Percentiles rank a stretch among this genome's conserved stretches.
phyloP scores from a whole-genome alignment of 2,113 vertebrate genomes.

The Pangasianodon gigas region DNA sequence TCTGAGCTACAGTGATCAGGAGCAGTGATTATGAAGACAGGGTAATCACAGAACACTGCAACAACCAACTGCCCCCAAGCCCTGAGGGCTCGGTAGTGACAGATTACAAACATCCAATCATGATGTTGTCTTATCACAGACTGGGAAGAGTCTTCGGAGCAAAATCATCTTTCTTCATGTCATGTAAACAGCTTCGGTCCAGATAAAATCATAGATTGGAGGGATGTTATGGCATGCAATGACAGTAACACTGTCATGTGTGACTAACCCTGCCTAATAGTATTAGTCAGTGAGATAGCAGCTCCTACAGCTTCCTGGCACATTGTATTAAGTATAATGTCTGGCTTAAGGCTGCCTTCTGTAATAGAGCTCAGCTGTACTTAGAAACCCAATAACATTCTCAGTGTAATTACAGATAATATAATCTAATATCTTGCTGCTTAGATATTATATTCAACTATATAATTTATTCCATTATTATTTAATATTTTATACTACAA shows the following conservation, averaged over 20 bases:
- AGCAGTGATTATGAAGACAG: slow-evolving; percentile 38
- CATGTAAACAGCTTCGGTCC: background rate
- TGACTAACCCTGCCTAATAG: slow-evolving; percentile 50
- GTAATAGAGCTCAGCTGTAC: slow-evolving; percentile 29
- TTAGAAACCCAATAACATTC: background rate
- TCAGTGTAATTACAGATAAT: slow-evolving; percentile 9
- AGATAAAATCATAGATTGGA: slow-evolving; percentile 25
- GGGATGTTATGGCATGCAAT: slow-evolving; percentile 39
- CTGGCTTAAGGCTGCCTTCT: slow-evolving; percentile 50
- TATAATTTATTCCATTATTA: background rate
- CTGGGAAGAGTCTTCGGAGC: background rate
- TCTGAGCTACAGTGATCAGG: slow-evolving; percentile 28
- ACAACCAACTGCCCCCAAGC: background rate
- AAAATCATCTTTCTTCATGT: background rate
- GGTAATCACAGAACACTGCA: slow-evolving; percentile 32
- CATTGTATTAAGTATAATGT: slow-evolving; percentile 46
- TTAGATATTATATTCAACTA: background rate
- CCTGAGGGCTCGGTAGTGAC: background rate
- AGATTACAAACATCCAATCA: slow-evolving; percentile 38
- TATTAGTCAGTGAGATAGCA: slow-evolving; percentile 44
- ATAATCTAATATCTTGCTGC: background rate
- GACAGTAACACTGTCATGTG: slow-evolving; percentile 44
- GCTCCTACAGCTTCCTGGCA: slow-evolving; percentile 45
- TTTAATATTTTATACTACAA: background rate
- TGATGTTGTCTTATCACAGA: slow-evolving; percentile 16